Percentiles rank a stretch among this genome's conserved stretches.
Evolutionary conservation across 37 sponge, comb jelly and placozoan genomes (phyloP).

Genomic region (Bolinopsis microptera): DNA sequence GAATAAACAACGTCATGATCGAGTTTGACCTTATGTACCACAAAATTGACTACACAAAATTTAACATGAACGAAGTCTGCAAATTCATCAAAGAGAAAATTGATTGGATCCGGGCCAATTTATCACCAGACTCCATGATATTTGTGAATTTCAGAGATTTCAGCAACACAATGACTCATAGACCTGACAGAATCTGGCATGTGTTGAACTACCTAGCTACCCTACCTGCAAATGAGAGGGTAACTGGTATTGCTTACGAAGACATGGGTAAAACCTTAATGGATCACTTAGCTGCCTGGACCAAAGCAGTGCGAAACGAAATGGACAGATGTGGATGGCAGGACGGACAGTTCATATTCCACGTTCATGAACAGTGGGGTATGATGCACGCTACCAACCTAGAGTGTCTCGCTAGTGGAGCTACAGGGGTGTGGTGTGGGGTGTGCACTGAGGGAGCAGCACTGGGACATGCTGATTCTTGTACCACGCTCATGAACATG

Average conservation of each 20-base stretch:
- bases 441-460: constrained; percentile 87
- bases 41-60: constrained; percentile 67
- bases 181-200: constrained; percentile 70
- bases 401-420: constrained; percentile 79
- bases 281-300: constrained; percentile 81
- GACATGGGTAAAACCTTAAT: constrained; percentile 79
- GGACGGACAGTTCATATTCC: constrained; percentile 72
- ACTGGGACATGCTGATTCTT: constrained; percentile 70
- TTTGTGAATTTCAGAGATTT: constrained; percentile 82
- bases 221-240: constrained; percentile 68
- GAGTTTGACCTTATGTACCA: constrained; percentile 73
- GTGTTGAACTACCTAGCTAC: constrained; percentile 71
- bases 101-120: constrained; percentile 67
- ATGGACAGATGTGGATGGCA: constrained; percentile 79
- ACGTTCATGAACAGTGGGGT: constrained; percentile 85
- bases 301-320: constrained; percentile 68
- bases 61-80: constrained; percentile 71
- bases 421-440: constrained; percentile 85
- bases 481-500: constrained; percentile 67
- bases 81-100: constrained; percentile 71
- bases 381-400: constrained; percentile 72
- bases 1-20: constrained; percentile 71
- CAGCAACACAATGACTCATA: constrained; percentile 70
- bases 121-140: constrained; percentile 67
- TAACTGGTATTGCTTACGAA: constrained; percentile 75